Conservation (phyloP, 2,888 invertebrate species). For the Agrochola macilenta region DNA sequence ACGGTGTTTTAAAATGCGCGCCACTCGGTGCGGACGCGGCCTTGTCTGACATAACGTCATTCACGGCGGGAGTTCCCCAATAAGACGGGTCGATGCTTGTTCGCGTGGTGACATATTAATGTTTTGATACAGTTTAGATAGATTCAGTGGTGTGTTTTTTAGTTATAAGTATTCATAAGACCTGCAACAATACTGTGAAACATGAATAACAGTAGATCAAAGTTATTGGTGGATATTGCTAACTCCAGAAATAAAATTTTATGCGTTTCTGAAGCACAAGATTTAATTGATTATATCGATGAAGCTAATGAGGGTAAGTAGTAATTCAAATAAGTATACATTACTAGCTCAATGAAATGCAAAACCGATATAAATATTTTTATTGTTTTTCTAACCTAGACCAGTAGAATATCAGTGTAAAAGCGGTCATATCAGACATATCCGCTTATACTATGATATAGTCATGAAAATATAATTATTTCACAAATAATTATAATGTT, state of each 20-base stretch:
- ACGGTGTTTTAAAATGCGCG: not conserved
- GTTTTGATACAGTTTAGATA: slow-evolving; percentile 1
- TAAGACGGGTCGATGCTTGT: not conserved
- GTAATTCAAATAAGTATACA: not conserved
- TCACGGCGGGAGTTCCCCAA: not conserved
- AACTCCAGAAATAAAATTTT: not conserved
- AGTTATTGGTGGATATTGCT: not conserved
- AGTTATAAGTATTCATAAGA: not conserved
- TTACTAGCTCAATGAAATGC: not conserved
- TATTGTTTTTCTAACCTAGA: not conserved
- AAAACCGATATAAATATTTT: not conserved
- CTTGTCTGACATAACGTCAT: not conserved
- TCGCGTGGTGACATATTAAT: not conserved
- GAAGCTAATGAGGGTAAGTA: not conserved
- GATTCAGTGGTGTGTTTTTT: not conserved
- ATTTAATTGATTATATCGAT: not conserved
- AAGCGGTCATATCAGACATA: slow-evolving; percentile 16
- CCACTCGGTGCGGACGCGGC: not conserved
- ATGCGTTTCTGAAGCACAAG: not conserved
- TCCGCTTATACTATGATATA: slow-evolving; percentile 13
- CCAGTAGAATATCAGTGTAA: not conserved
- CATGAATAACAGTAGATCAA: not conserved
- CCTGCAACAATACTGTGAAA: not conserved
- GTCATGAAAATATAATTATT: not conserved
- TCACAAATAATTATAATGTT: not conserved